These are phyloP conservation scores for Mylabris sibirica DNA, from an alignment of 2,888 invertebrate genomes.

Conservation along the genomic window DNA sequence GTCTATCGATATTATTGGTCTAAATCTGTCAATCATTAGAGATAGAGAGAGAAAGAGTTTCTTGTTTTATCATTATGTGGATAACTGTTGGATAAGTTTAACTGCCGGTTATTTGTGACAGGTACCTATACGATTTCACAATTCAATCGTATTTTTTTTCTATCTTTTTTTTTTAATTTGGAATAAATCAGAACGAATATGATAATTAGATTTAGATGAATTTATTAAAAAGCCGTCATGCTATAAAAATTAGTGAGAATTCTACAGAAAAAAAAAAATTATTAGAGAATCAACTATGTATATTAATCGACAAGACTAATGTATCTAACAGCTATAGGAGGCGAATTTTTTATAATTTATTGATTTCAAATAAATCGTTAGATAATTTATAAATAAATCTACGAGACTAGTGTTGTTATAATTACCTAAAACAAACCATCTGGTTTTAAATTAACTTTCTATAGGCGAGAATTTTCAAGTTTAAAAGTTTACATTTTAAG, in stretches of 20 bases:
- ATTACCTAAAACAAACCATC: neutral
- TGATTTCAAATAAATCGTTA: too few species aligned
- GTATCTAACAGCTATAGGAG: neutral
- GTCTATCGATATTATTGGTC: neutral
- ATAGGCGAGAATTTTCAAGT: too few species aligned
- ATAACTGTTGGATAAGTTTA: too few species aligned
- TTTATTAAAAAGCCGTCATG: too few species aligned
- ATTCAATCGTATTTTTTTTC: too few species aligned
- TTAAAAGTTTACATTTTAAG: too few species aligned
- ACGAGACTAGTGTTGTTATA: neutral
- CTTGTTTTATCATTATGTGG: too few species aligned
- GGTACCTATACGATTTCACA: neutral
- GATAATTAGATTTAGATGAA: neutral
- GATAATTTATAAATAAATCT: too few species aligned
- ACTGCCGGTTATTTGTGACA: neutral
- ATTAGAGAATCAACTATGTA: neutral
- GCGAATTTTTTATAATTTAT: neutral
- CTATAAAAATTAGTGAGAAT: too few species aligned
- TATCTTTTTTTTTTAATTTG: neutral
- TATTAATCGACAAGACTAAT: neutral
- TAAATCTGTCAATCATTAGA: conserved; percentile 1
- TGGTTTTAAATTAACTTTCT: neutral
- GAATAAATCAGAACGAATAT: neutral
- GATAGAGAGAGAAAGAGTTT: neutral
- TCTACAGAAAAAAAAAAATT: too few species aligned